These are phyloP conservation scores for Eucriotettix oculatus DNA, from an alignment of 2,888 invertebrate genomes.

Conservation along the genomic window DNA sequence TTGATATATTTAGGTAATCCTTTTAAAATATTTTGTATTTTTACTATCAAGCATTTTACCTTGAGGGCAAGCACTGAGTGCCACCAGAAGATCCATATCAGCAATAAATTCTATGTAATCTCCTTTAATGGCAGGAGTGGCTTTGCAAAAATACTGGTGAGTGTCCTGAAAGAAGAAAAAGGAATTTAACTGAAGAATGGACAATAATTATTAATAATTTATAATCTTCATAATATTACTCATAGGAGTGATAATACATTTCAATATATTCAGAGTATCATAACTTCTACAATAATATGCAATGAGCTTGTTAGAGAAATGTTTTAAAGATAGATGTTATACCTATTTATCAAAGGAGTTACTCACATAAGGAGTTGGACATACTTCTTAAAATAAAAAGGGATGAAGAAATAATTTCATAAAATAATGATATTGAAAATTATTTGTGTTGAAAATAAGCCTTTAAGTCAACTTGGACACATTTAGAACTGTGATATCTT, in stretches of 20 bases:
- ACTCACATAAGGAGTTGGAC: too few relatives aligned
- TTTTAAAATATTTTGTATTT: background rate
- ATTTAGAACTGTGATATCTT: too few relatives aligned
- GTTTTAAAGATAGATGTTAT: too few relatives aligned
- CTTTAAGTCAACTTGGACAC: too few relatives aligned
- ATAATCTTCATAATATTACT: background rate
- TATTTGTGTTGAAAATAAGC: too few relatives aligned
- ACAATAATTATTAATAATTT: background rate
- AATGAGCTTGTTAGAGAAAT: too few relatives aligned
- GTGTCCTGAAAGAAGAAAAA: constrained; percentile 21
- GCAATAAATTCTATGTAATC: constrained; percentile 34
- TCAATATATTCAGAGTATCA: too few relatives aligned
- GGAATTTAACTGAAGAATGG: background rate
- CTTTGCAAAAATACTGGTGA: constrained; percentile 32
- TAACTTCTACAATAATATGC: too few relatives aligned
- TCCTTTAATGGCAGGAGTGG: constrained; percentile 28
- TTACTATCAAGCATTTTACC: constrained; percentile 11
- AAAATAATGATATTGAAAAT: too few relatives aligned
- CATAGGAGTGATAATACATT: too few relatives aligned
- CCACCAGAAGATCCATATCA: constrained; percentile 31
- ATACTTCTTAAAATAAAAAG: too few relatives aligned
- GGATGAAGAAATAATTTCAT: too few relatives aligned
- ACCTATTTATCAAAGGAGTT: background rate
- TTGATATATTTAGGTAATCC: background rate
- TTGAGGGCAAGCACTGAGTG: constrained; percentile 29